Base-by-base conservation (phyloP, 2,113 vertebrate species). In the Lophochroa leadbeateri region DNA sequence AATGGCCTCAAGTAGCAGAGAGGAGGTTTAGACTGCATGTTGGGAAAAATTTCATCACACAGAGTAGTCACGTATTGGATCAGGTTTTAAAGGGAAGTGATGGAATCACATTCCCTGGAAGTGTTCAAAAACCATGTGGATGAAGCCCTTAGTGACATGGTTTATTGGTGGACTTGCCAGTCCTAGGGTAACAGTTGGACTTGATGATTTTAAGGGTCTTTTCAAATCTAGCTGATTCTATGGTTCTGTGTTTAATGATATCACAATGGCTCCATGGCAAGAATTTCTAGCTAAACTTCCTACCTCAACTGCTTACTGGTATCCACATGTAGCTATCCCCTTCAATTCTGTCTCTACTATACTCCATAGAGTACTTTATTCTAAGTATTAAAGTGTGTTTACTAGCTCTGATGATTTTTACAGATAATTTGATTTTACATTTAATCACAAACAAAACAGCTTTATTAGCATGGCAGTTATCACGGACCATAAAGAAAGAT, bases 401-500 rank as follows among this genome's bases (percentile, higher is more conserved):
- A 53, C 46, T 49, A 58, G 6, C 11, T 43, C 13, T 72, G 12
- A 79, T 9, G 5, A 57, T 47, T 75, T 86, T 55, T 68, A 74
- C 17, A 17, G 3, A n/a, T 24, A 78, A 55, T 61, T 85, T 49
- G 31, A 49, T 81, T 77, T 74, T 77, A 25, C 17, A 20, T 63
- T 77, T 61, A 63, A 11, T 41, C 50, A 53, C 28, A 94, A 97
- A 95, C 41, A 83, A 92, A 96, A 94, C 52, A 95, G 63, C 68
- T 91, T 96, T 93, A 86, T 94, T 94, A 80, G 58, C 94, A 90
- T 90, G 78, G 60, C 61, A 92, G 69, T 84, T 96, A 91, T 85
- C n/a, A 46, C 52, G 80, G 69, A 83, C 81, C 72, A 94, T 86
- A 57, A 71, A 96, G 82, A 96, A 96, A 97, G 94, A 97, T 63